phyloP scores from a whole-genome alignment of 1,140 invertebrate species.

The Lamellibrachia luymesi region DNA sequence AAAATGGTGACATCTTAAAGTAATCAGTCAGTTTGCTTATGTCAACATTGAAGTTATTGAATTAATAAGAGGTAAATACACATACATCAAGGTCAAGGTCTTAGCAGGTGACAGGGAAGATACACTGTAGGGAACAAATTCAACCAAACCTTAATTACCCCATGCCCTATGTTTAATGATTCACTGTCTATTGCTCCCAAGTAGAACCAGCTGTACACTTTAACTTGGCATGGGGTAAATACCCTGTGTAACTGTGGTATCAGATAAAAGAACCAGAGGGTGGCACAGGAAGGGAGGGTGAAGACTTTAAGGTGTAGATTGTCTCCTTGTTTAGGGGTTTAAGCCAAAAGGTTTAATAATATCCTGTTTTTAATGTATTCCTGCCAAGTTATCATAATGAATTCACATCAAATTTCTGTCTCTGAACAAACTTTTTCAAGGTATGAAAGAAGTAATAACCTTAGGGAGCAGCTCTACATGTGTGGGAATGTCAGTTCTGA shows the following conservation, averaged over 20 bases:
- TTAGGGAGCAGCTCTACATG: neutral
- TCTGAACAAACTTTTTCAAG: neutral
- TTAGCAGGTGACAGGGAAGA: neutral
- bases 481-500: neutral
- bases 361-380: neutral
- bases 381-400: neutral
- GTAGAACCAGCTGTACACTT: neutral
- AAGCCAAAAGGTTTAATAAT: neutral
- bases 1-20: neutral
- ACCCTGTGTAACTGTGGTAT: neutral
- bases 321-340: neutral
- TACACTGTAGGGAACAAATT: neutral
- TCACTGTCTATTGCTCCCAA: neutral
- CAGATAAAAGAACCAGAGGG: neutral
- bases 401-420: neutral
- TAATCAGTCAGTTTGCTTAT: neutral
- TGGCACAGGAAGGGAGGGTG: neutral
- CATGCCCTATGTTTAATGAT: neutral
- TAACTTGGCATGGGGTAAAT: neutral
- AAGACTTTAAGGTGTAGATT: neutral
- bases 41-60: neutral
- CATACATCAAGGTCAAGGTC: neutral
- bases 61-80: neutral
- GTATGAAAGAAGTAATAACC: neutral
- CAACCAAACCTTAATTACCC: neutral